Evolutionary conservation across 64 coral and sea anemone species (phyloP).

Genomic region (Pocillopora damicornis): DNA sequence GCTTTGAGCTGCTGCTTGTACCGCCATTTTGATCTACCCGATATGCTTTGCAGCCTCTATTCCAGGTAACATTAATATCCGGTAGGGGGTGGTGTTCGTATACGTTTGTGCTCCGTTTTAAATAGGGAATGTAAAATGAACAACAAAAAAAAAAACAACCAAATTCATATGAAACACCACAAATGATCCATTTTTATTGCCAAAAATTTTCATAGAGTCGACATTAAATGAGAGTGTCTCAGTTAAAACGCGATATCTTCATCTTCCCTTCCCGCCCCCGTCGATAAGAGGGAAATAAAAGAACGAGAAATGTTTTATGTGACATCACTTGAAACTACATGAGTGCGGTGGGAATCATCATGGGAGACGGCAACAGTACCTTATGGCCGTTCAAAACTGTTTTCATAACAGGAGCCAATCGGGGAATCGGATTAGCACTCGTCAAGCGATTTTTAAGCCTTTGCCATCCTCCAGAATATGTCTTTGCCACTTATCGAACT

Average conservation of each 20-base stretch:
- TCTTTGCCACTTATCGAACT: slow-evolving; percentile 69
- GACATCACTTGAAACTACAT: no score
- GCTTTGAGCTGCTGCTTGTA: slow-evolving; percentile 51
- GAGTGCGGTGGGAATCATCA: not conserved
- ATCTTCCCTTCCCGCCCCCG: no score
- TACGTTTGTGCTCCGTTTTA: no score
- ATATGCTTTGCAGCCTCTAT: not conserved
- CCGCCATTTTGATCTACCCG: slow-evolving; percentile 68
- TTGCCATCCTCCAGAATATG: slow-evolving; percentile 26
- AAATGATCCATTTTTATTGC: no score
- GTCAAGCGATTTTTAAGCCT: slow-evolving; percentile 52
- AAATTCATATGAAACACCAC: no score
- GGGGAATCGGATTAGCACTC: slow-evolving; percentile 68
- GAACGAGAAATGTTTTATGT: no score
- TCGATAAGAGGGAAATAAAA: no score
- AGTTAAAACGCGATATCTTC: no score
- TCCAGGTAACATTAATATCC: not conserved
- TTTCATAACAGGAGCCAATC: slow-evolving; percentile 63
- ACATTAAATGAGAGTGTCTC: no score
- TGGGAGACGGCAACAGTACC: not conserved
- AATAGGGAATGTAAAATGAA: no score
- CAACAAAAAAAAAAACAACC: no score
- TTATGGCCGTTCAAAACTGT: slow-evolving; percentile 30
- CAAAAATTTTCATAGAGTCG: no score
- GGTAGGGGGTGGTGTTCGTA: not conserved